A percentile compares a stretch with the other conserved stretches of the same genome.
Evolutionary conservation across 2,797 vertebrate genomes (phyloP).

Genomic region (Arrhamphus sclerolepis): DNA sequence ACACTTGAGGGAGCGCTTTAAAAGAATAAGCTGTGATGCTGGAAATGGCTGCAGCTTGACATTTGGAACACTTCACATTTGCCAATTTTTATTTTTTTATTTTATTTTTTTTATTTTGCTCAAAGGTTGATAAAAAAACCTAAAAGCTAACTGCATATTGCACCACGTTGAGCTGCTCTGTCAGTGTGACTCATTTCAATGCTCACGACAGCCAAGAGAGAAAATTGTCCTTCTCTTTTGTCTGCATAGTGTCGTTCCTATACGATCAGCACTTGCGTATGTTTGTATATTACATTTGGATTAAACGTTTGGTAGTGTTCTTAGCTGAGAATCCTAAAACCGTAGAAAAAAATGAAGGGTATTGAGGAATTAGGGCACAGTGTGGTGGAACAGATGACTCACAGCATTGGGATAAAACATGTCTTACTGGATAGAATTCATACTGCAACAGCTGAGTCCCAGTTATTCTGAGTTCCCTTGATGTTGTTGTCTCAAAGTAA

Average conservation of each 20-base stretch:
- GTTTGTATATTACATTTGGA: constrained; percentile 68
- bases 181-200: constrained; percentile 55
- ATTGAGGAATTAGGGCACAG: constrained; percentile 61
- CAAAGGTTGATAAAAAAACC: constrained; percentile 9
- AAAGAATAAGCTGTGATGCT: constrained; percentile 8
- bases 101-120: constrained; percentile 9
- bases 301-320: constrained; percentile 48
- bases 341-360: constrained; percentile 44
- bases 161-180: constrained; percentile 19
- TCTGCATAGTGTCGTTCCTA: constrained; percentile 46
- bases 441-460: constrained; percentile 40
- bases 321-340: constrained; percentile 28
- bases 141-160: constrained; percentile 11
- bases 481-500: constrained; percentile 29
- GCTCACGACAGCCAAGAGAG: constrained; percentile 44
- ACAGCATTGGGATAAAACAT: constrained; percentile 52
- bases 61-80: constrained; percentile 4
- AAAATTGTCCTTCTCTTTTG: constrained; percentile 52
- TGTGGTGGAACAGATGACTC: constrained; percentile 54
- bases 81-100: constrained; percentile 7
- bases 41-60: constrained; percentile 1
- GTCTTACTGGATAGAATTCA: constrained; percentile 52
- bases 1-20: constrained; percentile 3
- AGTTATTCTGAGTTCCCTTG: constrained; percentile 16
- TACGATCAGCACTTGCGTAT: constrained; percentile 54